Evolutionary conservation across 2,113 vertebrate genomes (phyloP).

Genomic region (Odontesthes bonariensis): DNA sequence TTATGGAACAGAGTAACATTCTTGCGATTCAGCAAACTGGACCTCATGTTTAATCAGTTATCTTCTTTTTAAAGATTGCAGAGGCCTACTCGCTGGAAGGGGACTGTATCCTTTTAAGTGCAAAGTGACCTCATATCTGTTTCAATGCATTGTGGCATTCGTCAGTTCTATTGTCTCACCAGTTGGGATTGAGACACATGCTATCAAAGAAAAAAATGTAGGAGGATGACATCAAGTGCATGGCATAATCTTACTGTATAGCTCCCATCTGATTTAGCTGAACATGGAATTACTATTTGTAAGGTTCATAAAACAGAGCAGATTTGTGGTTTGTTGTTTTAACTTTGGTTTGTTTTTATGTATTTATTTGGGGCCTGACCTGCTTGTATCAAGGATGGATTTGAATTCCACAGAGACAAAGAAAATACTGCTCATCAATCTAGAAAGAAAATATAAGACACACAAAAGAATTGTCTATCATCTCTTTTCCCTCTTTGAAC

Average conservation of each 20-base stretch:
- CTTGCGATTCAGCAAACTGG: background rate
- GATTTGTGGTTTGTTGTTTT: background rate
- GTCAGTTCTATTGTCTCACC: background rate
- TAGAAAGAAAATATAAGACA: background rate
- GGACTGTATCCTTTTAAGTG: conserved; percentile 93
- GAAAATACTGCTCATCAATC: background rate
- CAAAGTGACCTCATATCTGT: background rate
- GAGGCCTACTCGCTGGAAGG: conserved; percentile 92
- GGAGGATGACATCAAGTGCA: background rate
- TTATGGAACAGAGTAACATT: background rate
- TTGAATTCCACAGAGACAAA: background rate
- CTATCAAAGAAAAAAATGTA: background rate
- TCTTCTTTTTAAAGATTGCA: conserved; percentile 85
- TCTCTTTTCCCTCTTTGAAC: background rate
- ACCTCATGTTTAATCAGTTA: conserved; percentile 9
- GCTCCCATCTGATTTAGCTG: background rate
- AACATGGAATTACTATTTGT: background rate
- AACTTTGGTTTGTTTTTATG: background rate
- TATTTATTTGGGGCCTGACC: background rate
- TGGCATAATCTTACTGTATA: background rate
- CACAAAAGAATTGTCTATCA: background rate
- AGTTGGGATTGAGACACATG: conserved; percentile 8
- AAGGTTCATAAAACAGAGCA: background rate
- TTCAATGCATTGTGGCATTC: conserved; percentile 22
- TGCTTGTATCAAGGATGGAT: background rate